phyloP scores from a whole-genome alignment of 2,797 vertebrate genomes.

The Sebastes hubbsi region DNA sequence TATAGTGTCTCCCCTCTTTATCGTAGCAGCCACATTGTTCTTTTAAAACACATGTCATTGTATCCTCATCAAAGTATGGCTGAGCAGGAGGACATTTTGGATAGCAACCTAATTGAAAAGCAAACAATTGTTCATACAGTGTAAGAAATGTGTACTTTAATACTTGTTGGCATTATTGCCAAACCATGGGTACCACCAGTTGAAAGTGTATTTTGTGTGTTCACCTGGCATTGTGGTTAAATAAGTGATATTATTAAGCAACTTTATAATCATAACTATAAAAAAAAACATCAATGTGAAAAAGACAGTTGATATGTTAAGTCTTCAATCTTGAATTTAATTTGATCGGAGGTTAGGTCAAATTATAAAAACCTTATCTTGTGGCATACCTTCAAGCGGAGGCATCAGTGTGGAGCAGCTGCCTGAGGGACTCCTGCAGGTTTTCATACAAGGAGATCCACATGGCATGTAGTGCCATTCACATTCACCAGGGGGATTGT shows the following conservation, averaged over 20 bases:
- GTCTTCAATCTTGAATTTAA: not conserved
- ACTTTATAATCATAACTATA: not conserved
- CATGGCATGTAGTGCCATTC: conserved; percentile 92
- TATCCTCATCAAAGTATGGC: conserved; percentile 89
- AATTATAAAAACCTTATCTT: not conserved
- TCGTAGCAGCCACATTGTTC: conserved; percentile 86
- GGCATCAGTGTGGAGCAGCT: conserved; percentile 73
- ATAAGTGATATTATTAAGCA: not conserved
- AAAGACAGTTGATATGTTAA: not conserved
- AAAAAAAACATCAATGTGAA: not conserved
- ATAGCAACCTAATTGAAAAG: conserved; percentile 86
- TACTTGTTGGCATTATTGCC: not conserved
- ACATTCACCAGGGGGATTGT: conserved; percentile 85
- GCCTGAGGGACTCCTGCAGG: conserved; percentile 68
- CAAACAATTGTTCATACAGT: not conserved
- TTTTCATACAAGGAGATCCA: conserved; percentile 78
- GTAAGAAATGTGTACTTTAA: not conserved
- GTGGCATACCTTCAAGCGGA: conserved; percentile 54
- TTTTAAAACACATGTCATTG: conserved; percentile 85
- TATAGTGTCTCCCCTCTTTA: conserved; percentile 78
- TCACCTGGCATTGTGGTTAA: not conserved
- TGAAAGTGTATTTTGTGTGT: not conserved
- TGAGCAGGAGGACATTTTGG: conserved; percentile 85
- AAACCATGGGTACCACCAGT: not conserved
- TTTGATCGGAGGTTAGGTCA: not conserved